phyloP scores from a whole-genome alignment of 2,888 invertebrate species.

The Nomada goodeniana region DNA sequence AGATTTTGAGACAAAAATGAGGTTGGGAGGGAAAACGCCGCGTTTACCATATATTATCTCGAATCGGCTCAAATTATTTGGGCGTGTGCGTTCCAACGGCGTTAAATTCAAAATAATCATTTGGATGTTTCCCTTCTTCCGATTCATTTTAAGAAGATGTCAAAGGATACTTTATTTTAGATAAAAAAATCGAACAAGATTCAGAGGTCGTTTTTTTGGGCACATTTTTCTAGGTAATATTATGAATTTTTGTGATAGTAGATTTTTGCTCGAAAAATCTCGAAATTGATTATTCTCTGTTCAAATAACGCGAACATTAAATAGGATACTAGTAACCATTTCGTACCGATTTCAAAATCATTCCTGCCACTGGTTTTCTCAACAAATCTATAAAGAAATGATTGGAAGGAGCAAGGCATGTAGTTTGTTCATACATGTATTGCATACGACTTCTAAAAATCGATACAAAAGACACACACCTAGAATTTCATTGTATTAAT shows the following conservation, averaged over 20 bases:
- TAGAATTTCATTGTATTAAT: slow-evolving; percentile 30
- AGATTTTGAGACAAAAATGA: neutral
- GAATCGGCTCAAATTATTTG: neutral
- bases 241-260: no score
- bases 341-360: no score
- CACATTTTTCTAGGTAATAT: no score
- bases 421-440: no score
- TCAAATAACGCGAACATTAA: no score
- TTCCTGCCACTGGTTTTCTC: neutral
- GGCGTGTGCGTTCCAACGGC: neutral
- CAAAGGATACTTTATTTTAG: neutral
- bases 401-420: no score
- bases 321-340: no score
- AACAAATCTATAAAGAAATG: neutral
- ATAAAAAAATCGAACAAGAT: no score
- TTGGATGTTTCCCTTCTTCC: neutral
- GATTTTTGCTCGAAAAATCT: no score
- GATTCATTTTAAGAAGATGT: neutral
- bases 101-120: neutral
- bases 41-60: neutral
- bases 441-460: neutral
- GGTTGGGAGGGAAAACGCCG: neutral
- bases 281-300: no score
- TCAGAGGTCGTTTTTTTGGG: no score
- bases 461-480: neutral